These are phyloP conservation scores for Microcebus lehilahytsara DNA, from an alignment of 2,113 vertebrate species.

Conservation along the genomic window DNA sequence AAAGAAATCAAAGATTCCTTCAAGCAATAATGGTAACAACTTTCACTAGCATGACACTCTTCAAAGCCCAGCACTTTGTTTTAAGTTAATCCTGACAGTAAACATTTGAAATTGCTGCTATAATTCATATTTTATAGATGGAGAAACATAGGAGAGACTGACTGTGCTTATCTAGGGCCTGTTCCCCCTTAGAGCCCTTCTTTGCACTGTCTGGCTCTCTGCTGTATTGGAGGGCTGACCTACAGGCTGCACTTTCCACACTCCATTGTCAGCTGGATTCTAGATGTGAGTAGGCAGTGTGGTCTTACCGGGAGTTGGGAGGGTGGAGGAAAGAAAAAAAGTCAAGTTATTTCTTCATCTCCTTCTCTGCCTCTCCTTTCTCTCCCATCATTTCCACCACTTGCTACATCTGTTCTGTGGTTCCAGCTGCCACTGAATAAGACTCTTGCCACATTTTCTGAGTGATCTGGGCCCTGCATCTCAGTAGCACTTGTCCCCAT, in stretches of 20 bases:
- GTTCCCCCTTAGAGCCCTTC: neutral
- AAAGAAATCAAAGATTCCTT: neutral
- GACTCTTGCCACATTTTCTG: neutral
- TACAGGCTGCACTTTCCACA: neutral
- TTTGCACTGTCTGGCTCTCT: neutral
- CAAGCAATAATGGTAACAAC: neutral
- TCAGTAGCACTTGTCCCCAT: rapidly evolving
- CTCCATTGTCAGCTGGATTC: neutral
- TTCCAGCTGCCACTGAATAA: neutral
- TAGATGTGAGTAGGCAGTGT: too few relatives aligned
- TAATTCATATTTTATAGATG: neutral
- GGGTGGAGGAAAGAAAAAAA: neutral
- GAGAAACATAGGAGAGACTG: neutral
- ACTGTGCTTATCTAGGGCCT: rapidly evolving
- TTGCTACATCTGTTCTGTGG: neutral
- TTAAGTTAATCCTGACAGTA: neutral
- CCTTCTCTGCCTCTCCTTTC: neutral
- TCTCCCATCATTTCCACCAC: neutral
- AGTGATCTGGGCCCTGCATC: neutral
- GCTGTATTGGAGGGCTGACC: neutral
- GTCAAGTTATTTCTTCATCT: neutral
- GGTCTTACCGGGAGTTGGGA: rapidly evolving
- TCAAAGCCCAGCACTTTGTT: neutral
- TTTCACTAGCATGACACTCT: neutral
- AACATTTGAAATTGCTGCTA: neutral